Evolutionary conservation across 2,888 invertebrate genomes (phyloP).

Genomic region (Cataglyphis albicans): DNA sequence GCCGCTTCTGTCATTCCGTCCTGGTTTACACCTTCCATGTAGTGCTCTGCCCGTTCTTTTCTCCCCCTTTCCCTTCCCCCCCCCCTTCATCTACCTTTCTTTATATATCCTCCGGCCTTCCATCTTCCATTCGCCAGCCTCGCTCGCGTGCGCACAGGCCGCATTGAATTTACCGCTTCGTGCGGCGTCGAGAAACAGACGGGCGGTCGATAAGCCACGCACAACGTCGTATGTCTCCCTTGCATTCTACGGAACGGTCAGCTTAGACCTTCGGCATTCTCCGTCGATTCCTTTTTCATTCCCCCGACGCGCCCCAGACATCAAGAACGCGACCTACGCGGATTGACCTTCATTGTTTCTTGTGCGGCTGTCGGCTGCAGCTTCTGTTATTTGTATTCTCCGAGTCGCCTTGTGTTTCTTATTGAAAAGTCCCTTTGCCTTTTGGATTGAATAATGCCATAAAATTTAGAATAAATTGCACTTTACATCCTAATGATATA

Average conservation of each 20-base stretch:
- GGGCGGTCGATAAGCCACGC: slow-evolving; percentile 57
- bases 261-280: slow-evolving; percentile 68
- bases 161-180: slow-evolving; percentile 70
- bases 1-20: slow-evolving; percentile 59
- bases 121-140: slow-evolving; percentile 29
- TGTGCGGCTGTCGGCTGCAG: slow-evolving; percentile 49
- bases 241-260: slow-evolving; percentile 60
- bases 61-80: background rate
- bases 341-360: slow-evolving; percentile 70
- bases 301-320: slow-evolving; percentile 48
- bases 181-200: slow-evolving; percentile 67
- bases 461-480: background rate
- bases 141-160: slow-evolving; percentile 42
- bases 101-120: slow-evolving; percentile 49
- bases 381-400: slow-evolving; percentile 59
- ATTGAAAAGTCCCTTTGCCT: slow-evolving; percentile 17
- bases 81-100: slow-evolving; percentile 43
- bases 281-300: slow-evolving; percentile 65
- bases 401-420: slow-evolving; percentile 31
- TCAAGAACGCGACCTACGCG: slow-evolving; percentile 69
- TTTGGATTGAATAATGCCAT: background rate
- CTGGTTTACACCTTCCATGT: slow-evolving; percentile 34
- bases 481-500: background rate
- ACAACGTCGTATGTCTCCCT: slow-evolving; percentile 49
- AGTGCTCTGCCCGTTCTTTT: slow-evolving; percentile 7